Base-by-base conservation (phyloP, 2,888 invertebrate genomes). In the Nomada ferruginata region DNA sequence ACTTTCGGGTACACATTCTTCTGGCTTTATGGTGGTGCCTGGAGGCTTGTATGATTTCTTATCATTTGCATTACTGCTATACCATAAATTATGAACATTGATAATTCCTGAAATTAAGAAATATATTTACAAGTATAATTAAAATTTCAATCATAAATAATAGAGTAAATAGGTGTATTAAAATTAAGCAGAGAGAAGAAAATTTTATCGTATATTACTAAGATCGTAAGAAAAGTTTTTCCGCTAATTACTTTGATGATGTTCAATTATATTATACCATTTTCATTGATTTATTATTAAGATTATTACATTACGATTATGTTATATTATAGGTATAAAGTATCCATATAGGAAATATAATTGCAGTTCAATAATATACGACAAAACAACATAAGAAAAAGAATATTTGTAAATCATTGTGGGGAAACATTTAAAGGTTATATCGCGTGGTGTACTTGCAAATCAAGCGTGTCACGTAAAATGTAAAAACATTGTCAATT, bases 11-110 rank as follows among this genome's bases (percentile, higher is more conserved):
- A 87, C 60, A 78, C 92, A 91, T 90, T 93, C 91, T 66, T 93
- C 92, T 9, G 91, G 89, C 69, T 88, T 91, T 52, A 90, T 85
- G n/a, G 92, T 93, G 13, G 85, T 84, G 4, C 92, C 92, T 9
- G 84, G 60, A 44, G 86, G 69, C 72, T 87, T 91, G 5, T 77
- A 83, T 15, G 89, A 75, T 73, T 90, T 91, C 64, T 89, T 88
- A 29, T 81, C 84, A 42, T 85, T 86, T 26, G 78, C 64, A 73
- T 86, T 81, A 61, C 82, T 89, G 68, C 87, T 89, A 75, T 90
- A 90, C 80, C 90, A 89, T 72, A 89, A 75, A 76, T 83, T 87
- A 79, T 78, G 86, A 72, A 87, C 81, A 75, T 76, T 86, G 23
- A 88, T 80, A 75, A 90, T 78, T 65, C 90, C 91, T 92, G 60